Base-by-base conservation (phyloP, 1,140 invertebrate genomes). In the Temnothorax curvispinosus region DNA sequence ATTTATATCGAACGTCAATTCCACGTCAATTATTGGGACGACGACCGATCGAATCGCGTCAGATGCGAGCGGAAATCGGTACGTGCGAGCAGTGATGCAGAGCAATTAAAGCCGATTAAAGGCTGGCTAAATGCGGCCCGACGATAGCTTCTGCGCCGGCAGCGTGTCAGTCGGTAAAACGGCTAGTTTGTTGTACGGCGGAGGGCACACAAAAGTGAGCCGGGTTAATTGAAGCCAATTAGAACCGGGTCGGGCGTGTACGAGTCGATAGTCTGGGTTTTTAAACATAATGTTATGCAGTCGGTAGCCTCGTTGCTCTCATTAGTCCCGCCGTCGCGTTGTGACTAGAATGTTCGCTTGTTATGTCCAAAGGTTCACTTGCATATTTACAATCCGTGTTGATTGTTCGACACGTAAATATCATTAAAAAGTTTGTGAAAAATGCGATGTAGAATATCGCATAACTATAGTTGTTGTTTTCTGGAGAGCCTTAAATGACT, bases 151-250 rank as follows among this genome's bases (percentile, higher is more conserved):
- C 35, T 67, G 58, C 78, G 58, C 47, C 21, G 77, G 13, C 35
- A 32, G 71, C 65, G 58, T 76, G 58, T 86, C 72, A 65, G 52
- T 56, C 62, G 65, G 56, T 78, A 38, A 58, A 80, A 54, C 13
- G 69, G n/a, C 54, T 76, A 89, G 62, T 85, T 84, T 88, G 81
- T 62, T 60, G 35, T 58, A 44, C 60, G 21, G 41, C 21, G n/a
- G 62, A 60, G 9, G 35, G 56, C 27, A 27, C 54, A 75, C 72
- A 75, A 64, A 82, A 72, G 65, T 41, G 78, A 81, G 85, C 21
- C 41, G 77, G 85, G 85, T 90, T 90, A 90, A 90, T 90, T 89
- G 86, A 87, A 75, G 86, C 84, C 85, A 76, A 90, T 90, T 90
- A 90, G 56, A 87, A 89, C 15, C 54, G 78, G 54, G 86, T 58